Evolutionary conservation across 1,140 invertebrate species (phyloP), one percentile per base, ranked within the genome.

Genomic region (Drosophila tristis): DNA sequence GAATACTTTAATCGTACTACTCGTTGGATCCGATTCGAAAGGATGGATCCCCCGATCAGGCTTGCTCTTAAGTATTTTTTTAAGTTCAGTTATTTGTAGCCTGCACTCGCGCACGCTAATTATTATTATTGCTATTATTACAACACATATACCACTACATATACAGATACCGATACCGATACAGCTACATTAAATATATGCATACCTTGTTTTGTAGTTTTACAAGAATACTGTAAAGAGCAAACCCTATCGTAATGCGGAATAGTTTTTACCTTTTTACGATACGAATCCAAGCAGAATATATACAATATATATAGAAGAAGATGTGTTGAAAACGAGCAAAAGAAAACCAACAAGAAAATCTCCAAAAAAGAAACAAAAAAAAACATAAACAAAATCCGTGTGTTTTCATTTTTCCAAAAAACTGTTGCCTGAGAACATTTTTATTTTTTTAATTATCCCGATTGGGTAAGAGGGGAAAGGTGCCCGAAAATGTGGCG

Each of bases 121-220:
- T 66, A 66, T 65, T 56, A 57, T 57, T 11, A 43, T 45, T n/a
- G 44, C 23, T 23, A 57, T 45, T 54, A 16, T 39, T 39, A 39
- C 35, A 11, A 39, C 35, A 11, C 35, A 39, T 39, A 39, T 39
- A 39, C 35, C 35, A 39, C 35, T 39, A 39, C 35, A 54, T 54
- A 54, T 59, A 47, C 56, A 59, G 25, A 39, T 39, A 39, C 35
- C 11, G 35, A 39, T 39, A 39, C 35, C 11, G 31, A 58, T 74
- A 75, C 35, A 70, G 45, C 45, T 51, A 75, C 13, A 57, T 39
- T 75, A 63, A 54, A 60, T 80, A 65, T 66, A 86, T 70, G 26
- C 43, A 59, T 75, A 82, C 66, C 65, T 87, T 87, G 84, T 87
- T 89, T 89, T 89, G 66, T 87, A 89, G 84, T 87, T 87, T 68